Evolutionary conservation across 2,797 vertebrate genomes (phyloP), one percentile per base, ranked within the genome.

Genomic region (Octomys mimax): DNA sequence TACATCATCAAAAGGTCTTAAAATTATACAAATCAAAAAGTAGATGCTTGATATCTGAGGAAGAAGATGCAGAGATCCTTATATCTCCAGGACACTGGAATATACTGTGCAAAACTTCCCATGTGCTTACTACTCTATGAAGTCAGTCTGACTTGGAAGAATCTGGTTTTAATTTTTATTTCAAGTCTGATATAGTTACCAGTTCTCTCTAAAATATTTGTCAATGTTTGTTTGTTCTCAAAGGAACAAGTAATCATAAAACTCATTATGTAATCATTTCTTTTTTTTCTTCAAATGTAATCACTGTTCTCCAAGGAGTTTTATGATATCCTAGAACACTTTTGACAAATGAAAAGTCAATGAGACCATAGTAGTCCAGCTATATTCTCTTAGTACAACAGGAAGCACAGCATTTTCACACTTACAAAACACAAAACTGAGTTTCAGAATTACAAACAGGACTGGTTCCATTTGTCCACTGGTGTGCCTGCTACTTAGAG

Each of bases 351-450:
- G 52, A 89, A 59, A 89, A 66, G 12, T 91, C 49, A 62, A 28
- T 92, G 71, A 82, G 79, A 79, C 10, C 39, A 79, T 87, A 57
- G 11, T 22, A 88, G 2, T 52, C 62, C 64, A 66, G 36, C 28
- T 71, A 54, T 33, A 46, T 91, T 42, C 52, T 95, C n/a, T 87
- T 88, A 68, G 64, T 7, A 83, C 6, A 73, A 79, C 24, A 73
- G 24, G 21, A 87, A 89, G 49, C 61, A 92, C 3, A 75, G 14
- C 11, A 24, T 73, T 90, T 92, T 70, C 54, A 86, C 73, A 64
- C 33, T 91, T 85, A 75, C n/a, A 78, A 68, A 96, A 68, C 93
- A 61, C 82, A 75, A 89, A 93, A 22, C 39, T 49, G 64, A 92
- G 16, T 46, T 90, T 57, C 3, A 24, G 19, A 83, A 36, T 81